A percentile compares a stretch with the other conserved stretches of the same genome.
Conservation (phyloP, 2,797 vertebrate species). For the Eupleurogrammus muticus region DNA sequence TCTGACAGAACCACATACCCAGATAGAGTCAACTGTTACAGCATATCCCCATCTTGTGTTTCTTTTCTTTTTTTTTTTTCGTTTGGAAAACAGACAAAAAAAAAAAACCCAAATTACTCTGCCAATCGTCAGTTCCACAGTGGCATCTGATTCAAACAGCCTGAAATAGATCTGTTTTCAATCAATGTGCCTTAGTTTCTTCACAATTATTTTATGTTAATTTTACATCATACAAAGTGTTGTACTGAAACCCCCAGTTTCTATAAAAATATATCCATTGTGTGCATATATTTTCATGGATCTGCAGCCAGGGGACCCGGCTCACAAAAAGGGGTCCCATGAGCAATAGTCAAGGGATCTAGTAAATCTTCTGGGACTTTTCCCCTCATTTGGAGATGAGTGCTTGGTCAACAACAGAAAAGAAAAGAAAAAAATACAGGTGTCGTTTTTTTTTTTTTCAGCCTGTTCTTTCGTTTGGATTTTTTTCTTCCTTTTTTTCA, state of each 20-base stretch:
- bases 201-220: slow-evolving; percentile 62
- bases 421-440: slow-evolving; percentile 63
- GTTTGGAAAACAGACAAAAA: slow-evolving; percentile 74
- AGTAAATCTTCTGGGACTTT: slow-evolving; percentile 68
- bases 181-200: slow-evolving; percentile 69
- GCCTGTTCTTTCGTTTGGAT: slow-evolving; percentile 71
- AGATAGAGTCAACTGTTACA: slow-evolving; percentile 77
- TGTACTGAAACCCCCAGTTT: slow-evolving; percentile 76
- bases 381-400: slow-evolving; percentile 75
- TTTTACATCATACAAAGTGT: slow-evolving; percentile 75
- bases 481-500: slow-evolving; percentile 69
- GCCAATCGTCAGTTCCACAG: slow-evolving; percentile 73
- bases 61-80: slow-evolving; percentile 66
- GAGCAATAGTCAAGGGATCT: slow-evolving; percentile 63
- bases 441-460: slow-evolving; percentile 71
- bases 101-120: slow-evolving; percentile 62
- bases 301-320: slow-evolving; percentile 64
- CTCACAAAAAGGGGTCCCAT: slow-evolving; percentile 59
- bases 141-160: slow-evolving; percentile 72
- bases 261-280: slow-evolving; percentile 85
- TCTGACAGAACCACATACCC: slow-evolving; percentile 82
- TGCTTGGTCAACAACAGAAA: slow-evolving; percentile 77
- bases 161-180: slow-evolving; percentile 81
- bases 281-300: slow-evolving; percentile 81
- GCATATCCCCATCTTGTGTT: slow-evolving; percentile 72